phyloP scores from a whole-genome alignment of 30 jellyfish, hydroid and myxozoan genomes.

The Aurelia aurita complex sp. Pacific region DNA sequence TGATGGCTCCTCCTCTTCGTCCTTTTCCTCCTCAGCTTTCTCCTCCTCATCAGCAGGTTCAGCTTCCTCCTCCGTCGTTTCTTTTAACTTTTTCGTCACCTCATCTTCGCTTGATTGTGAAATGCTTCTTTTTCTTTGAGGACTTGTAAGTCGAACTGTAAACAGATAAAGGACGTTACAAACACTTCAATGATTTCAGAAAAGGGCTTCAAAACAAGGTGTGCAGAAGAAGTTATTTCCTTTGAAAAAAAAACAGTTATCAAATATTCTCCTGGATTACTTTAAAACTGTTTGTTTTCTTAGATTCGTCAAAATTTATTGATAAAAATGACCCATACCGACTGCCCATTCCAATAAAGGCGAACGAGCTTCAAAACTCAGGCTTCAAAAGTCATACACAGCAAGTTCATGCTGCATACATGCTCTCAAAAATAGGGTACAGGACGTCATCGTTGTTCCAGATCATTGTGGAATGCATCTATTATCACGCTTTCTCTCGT shows the following conservation, averaged over 20 bases:
- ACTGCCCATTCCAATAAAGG: too few species aligned
- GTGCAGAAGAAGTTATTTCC: not conserved
- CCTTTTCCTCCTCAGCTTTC: conserved; percentile 28
- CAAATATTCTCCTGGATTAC: not conserved
- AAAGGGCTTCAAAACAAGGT: not conserved
- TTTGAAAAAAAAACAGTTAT: not conserved
- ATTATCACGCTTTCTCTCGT: too few species aligned
- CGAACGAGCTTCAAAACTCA: too few species aligned
- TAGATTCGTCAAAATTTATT: too few species aligned
- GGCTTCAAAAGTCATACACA: too few species aligned
- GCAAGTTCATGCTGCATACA: too few species aligned
- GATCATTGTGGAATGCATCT: too few species aligned
- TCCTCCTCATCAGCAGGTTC: not conserved
- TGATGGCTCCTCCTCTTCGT: conserved; percentile 10
- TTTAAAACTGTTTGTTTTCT: not conserved
- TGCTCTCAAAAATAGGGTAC: too few species aligned
- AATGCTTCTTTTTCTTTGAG: conserved; percentile 49
- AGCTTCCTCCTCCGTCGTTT: not conserved
- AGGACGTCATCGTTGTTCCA: too few species aligned
- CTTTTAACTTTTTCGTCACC: conserved; percentile 16
- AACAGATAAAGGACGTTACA: not conserved
- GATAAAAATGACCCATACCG: too few species aligned
- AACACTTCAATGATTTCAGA: not conserved
- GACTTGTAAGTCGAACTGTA: not conserved
- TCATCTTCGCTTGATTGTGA: conserved; percentile 77